Base-by-base conservation (phyloP, 2,888 invertebrate genomes). In the Spisula subtruncata region DNA sequence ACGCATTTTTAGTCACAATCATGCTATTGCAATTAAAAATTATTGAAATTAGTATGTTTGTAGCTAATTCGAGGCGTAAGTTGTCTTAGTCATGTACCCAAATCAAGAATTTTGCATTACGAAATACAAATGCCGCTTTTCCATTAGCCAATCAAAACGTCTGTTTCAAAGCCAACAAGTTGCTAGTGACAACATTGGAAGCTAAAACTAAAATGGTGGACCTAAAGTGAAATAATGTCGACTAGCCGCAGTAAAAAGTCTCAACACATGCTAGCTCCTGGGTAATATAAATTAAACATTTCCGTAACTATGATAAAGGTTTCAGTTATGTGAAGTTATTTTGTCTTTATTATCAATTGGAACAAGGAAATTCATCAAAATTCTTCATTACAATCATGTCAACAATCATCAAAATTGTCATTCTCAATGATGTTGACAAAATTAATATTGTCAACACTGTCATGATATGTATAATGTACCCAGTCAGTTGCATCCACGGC, bases 231-330 rank as follows among this genome's bases (percentile, higher is more conserved):
- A 51, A 92, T 90, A 41, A 95, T 95, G 95, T 95, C 95, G 46
- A 94, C 94, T 25, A 93, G 92, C 48, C 95, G 94, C 88, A 81
- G 87, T 29, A 95, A 92, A 85, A 94, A 94, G 87, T 92, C 92
- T 12, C 92, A 93, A 71, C 93, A 91, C 83, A 90, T 93, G 83
- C 88, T 93, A 32, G 91, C 89, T 75, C 91, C 95, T 60, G 94
- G 94, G 95, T 95, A 94, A 93, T 89, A 32, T 86, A n/a, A 25
- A 66, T 25, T 66, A 51, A 16, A 51, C 51, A 16, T 51, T 16
- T 51, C 51, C 51, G 51, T 51, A 51, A 51, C 4, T 16, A 51
- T 51, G 51, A 51, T 51, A 51, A 51, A 1, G 12, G 1, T 16
- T 16, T 51, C 16, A 14, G 16, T 51, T 12, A 51, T 51, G 51